Evolutionary conservation across 2,113 vertebrate genomes (phyloP), one percentile per base, ranked within the genome.

Genomic region (Microcebus lehilahytsara): DNA sequence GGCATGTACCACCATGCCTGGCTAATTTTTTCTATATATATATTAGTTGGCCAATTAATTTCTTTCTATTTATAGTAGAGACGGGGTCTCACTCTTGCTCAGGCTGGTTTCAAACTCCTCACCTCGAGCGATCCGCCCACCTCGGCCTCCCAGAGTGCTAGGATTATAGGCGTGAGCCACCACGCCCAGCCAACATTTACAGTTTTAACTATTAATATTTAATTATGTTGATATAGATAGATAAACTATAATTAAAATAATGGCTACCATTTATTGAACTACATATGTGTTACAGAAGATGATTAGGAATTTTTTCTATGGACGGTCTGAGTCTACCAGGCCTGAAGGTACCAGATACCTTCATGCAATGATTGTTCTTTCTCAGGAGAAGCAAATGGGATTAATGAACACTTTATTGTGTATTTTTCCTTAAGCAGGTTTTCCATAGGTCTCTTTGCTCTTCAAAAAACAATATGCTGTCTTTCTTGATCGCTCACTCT

Each of bases 181-280:
- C 46, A 6, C 46, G 8, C 46, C 46, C 46, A 46, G 46, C 46
- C 67, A 79, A n/a, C 20, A 69, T 23, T 84, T 75, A 34, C 84
- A 49, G 32, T 79, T 62, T 64, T 72, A 64, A 64, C 49, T 6
- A 14, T 60, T 83, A 40, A 75, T 71, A 60, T 34, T 91, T 91
- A 34, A 85, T 56, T 30, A 77, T 69, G 66, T 90, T 34, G 72
- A 20, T 78, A 62, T 83, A 27, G 16, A 81, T 1, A 66, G 13
- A 66, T 40, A 93, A 74, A 90, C 62, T 92, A 75, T 69, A n/a
- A 81, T 77, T 79, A 81, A 77, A 95, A 88, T 69, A 93, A 85
- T 40, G n/a, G 14, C 56, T 66, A 69, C 0, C 2, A n/a, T 60
- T 60, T 75, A 62, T 69, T 83, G 30, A 94, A 49, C 10, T 79